Evolutionary conservation across 2,797 vertebrate species (phyloP).

Genomic region (Gallirallus australis): DNA sequence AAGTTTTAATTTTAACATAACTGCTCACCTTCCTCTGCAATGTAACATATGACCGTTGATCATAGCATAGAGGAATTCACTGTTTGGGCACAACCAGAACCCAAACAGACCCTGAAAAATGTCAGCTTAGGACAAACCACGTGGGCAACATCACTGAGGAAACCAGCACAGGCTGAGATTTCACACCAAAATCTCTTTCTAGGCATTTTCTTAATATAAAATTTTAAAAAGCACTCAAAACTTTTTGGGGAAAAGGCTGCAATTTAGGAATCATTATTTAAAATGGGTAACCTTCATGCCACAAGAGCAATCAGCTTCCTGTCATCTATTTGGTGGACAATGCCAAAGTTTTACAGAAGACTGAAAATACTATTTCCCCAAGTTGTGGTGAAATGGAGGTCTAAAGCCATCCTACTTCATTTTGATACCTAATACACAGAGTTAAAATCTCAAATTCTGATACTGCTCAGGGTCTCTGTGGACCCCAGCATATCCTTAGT

Average conservation of each 20-base stretch:
- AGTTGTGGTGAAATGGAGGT: neutral
- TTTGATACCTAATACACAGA: neutral
- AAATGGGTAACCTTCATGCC: neutral
- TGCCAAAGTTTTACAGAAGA: neutral
- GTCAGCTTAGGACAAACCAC: neutral
- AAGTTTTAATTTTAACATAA: neutral
- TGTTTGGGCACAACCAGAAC: neutral
- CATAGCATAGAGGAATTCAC: neutral
- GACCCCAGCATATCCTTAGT: neutral
- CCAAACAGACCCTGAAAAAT: neutral
- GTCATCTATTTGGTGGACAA: neutral
- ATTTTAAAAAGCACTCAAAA: neutral
- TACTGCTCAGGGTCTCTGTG: neutral
- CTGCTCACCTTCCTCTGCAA: neutral
- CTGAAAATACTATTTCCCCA: neutral
- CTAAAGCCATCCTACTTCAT: neutral
- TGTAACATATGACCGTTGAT: fast-evolving
- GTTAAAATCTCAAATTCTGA: neutral
- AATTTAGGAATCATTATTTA: neutral
- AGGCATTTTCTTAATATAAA: neutral
- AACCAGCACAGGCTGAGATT: neutral
- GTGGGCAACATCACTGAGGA: neutral
- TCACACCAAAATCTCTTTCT: neutral
- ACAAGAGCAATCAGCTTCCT: neutral
- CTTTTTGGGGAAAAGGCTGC: neutral